These are phyloP conservation scores for Hippopotamus amphibius DNA, from an alignment of 2,113 vertebrate species.

Conservation along the genomic window DNA sequence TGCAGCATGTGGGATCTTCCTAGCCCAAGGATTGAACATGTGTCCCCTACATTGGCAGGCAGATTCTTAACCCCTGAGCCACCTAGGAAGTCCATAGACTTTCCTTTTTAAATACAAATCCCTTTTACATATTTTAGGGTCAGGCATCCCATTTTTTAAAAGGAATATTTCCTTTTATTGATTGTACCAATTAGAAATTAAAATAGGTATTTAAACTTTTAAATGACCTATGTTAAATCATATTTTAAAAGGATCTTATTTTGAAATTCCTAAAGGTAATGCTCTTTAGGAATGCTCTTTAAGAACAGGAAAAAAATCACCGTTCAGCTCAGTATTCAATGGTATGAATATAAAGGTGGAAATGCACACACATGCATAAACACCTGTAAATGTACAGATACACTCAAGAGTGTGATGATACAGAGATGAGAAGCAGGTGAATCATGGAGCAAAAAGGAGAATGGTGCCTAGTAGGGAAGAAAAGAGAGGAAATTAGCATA, in stretches of 20 bases:
- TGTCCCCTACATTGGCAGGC: too few species aligned
- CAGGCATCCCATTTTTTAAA: slow-evolving; percentile 28
- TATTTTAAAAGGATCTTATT: not conserved
- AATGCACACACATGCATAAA: too few species aligned
- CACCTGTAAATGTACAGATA: not conserved
- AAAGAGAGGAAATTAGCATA: not conserved
- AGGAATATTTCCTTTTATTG: slow-evolving; percentile 29
- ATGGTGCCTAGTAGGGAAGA: not conserved
- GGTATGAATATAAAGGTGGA: not conserved
- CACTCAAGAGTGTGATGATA: not conserved
- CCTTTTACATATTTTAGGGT: not conserved
- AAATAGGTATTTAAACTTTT: slow-evolving; percentile 36
- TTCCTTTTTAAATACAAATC: slow-evolving; percentile 31
- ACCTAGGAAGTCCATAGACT: not conserved
- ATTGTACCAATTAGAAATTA: not conserved
- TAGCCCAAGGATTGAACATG: too few species aligned
- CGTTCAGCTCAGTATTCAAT: not conserved
- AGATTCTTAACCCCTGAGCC: too few species aligned
- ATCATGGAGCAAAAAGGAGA: not conserved
- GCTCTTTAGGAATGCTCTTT: too few species aligned
- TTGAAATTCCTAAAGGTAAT: slow-evolving; percentile 51
- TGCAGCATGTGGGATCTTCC: too few species aligned
- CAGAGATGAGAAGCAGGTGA: not conserved
- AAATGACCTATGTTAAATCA: not conserved
- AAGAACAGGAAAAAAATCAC: not conserved